phyloP scores from a whole-genome alignment of 37 sponge, comb jelly and placozoan species.

The Beroe forskalii region DNA sequence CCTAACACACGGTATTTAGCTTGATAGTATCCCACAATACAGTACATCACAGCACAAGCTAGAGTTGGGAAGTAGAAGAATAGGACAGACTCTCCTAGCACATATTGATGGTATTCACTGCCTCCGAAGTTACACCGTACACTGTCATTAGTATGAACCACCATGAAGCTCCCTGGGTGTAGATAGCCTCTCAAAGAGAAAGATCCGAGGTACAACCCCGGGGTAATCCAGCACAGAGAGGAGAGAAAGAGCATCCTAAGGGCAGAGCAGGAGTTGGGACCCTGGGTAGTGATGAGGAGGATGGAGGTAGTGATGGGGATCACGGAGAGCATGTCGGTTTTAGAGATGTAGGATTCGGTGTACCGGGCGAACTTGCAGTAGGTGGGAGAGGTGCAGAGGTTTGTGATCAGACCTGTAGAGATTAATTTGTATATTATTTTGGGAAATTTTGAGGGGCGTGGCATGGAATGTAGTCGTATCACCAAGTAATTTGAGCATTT shows the following conservation, averaged over 20 bases:
- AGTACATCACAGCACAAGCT: not conserved
- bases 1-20: not conserved
- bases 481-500: no score
- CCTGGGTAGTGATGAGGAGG: not conserved
- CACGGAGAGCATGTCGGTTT: not conserved
- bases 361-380: not conserved
- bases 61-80: not conserved
- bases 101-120: not conserved
- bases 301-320: not conserved
- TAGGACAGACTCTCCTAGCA: not conserved
- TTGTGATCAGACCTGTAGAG: not conserved
- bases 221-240: not conserved
- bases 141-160: not conserved
- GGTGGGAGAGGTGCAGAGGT: not conserved
- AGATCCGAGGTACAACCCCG: not conserved
- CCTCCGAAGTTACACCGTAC: not conserved
- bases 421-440: no score
- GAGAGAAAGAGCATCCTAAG: not conserved
- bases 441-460: no score
- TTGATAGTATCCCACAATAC: not conserved
- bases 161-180: not conserved
- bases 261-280: not conserved
- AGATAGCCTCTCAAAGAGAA: not conserved
- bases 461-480: no score
- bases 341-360: constrained; percentile 12